Evolutionary conservation across 2,113 vertebrate species (phyloP), one percentile per base, ranked within the genome.

Genomic region (Nothoprocta perdicaria): DNA sequence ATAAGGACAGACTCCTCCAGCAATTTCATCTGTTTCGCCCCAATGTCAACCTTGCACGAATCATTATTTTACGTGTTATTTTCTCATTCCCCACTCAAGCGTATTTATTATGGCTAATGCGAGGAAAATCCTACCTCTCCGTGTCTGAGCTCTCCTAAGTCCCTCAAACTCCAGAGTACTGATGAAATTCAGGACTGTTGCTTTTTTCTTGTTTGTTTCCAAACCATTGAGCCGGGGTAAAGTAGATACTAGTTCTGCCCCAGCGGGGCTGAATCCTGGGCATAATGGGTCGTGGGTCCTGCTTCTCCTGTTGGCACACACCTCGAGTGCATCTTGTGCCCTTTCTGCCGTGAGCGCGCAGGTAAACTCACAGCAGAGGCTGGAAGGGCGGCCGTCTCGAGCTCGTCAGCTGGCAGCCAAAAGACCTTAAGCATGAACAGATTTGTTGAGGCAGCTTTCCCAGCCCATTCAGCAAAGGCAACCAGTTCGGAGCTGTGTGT

Each of bases 351-450:
- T 58, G 63, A 94, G 38, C 72, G 77, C 80, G 55, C 65, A 60
- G 68, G 52, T 52, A 84, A 88, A 71, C 68, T 84, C 81, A 57
- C 31, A 73, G 75, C 62, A 74, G 85, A 95, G 78, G 74, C 87
- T 88, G 88, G 91, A 94, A 89, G 93, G 76, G 92, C 92, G 88
- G 89, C 87, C 11, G 38, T 93, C 91, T 91, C 65, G 62, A 88
- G 92, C 88, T 75, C 6, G 65, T 95, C 94, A 88, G 40, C 89
- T 95, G 96, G 96, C 96, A 96, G 82, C 71, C 4, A 61, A 58
- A 76, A 61, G 46, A 60, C n/a, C 58, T 94, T 96, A 96, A 96
- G 94, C 91, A 94, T 78, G 96, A 95, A 93, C 90, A 95, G 93
- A 92, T 86, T 94, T 71, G 53, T 83, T 73, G 72, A 68, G 11